These are phyloP conservation scores for Notarius lentiginosus DNA, from an alignment of 2,113 vertebrate genomes.

Conservation along the genomic window DNA sequence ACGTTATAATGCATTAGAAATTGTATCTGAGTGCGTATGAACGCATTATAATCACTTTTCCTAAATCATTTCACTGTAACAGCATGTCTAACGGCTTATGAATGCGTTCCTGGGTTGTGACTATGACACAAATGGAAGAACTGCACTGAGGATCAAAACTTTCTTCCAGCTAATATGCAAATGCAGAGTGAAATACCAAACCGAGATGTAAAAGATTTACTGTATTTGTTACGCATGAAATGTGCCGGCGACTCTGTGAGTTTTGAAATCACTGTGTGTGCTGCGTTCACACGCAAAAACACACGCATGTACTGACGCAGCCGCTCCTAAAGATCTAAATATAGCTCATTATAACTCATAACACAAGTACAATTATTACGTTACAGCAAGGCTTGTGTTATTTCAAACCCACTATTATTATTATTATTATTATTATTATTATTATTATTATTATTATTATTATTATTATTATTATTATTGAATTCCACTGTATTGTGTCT, in stretches of 20 bases:
- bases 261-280: constrained; percentile 3
- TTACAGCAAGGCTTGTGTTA: not conserved
- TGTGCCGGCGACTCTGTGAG: not conserved
- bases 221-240: not conserved
- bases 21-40: not conserved
- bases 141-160: not conserved
- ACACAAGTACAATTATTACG: constrained; percentile 32
- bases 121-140: not conserved
- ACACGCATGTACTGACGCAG: not conserved
- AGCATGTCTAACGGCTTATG: not conserved
- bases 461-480: constrained; percentile 48
- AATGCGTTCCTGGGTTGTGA: not conserved
- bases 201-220: not conserved
- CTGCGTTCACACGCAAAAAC: not conserved
- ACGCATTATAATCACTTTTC: not conserved
- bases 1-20: not conserved
- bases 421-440: constrained; percentile 29
- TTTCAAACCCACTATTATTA: not conserved
- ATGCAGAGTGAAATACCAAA: not conserved
- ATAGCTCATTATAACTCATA: constrained; percentile 34
- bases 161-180: not conserved
- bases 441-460: constrained; percentile 29
- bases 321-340: constrained; percentile 1
- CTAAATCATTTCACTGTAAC: not conserved
- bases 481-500: constrained; percentile 62